Base-by-base conservation (phyloP, 2,888 invertebrate species). In the Nomada fabriciana region DNA sequence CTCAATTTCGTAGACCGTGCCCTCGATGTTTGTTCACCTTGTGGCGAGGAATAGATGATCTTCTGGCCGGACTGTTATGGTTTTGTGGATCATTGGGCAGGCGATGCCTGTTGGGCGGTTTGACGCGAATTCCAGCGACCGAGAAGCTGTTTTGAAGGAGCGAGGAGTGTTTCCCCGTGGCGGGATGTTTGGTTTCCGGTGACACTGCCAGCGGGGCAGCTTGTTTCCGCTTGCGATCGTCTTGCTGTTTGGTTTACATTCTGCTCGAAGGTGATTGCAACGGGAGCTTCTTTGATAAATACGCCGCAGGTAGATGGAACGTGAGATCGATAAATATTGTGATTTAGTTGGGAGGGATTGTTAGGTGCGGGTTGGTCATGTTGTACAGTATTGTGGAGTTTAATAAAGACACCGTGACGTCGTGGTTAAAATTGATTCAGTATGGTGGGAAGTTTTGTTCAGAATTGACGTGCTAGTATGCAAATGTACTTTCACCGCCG, bases 121-220 rank as follows among this genome's bases (percentile, higher is more conserved):
- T 9, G 53, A 11, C 71, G 42, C 53, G 53, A 20, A 72, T 63
- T 63, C 61, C 69, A 25, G 57, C 18, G 47, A n/a, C n/a, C n/a
- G 36, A 13, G 42, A 36, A 36, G 18, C 36, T 61, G 36, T 55
- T 53, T 70, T 36, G 53, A 13, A 61, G 23, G 20, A 23, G 11
- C 53, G 0, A 11, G 20, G 20, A 47, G 23, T 71, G 63, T 75
- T 60, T 75, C 23, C 74, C 25, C 60, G 50, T 43, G 65, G 47
- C 68, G 68, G 60, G 68, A 75, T 60, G 68, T 68, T 68, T 75
- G 25, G 68, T 29, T 73, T 65, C 73, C 73, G 64, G 64, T 50
- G 50, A 52, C 71, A 47, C 50, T 5, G 36, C 36, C 36, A 7
- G 9, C n/a, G 20, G 20, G 20, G 20, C 36, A 53, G 11, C 25